Base-by-base conservation (phyloP, 1,140 invertebrate species). In the Gryllus bimaculatus region DNA sequence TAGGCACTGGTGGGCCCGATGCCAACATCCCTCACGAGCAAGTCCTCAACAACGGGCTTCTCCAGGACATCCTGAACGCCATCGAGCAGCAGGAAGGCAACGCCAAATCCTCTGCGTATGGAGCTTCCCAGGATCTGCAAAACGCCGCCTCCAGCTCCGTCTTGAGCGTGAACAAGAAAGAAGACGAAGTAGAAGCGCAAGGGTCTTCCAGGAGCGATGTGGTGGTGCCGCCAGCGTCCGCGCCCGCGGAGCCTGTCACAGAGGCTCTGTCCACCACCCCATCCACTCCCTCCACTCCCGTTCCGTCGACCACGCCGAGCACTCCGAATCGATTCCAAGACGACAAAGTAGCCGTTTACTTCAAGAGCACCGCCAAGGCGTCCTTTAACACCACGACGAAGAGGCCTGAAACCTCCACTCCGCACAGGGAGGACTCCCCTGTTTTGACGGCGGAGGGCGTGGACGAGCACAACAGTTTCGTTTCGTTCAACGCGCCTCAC, bases 11-110 rank as follows among this genome's bases (percentile, higher is more conserved):
- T n/a, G 85, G 86, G 80, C 84, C 1, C 84, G 84, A 2, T 8
- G 83, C 85, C 0, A 86, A 79, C 13, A 79, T 90, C 48, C 87
- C 89, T 13, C 93, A 94, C 81, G 91, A 93, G 26, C 91, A 94
- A 82, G 88, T 95, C 3, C 83, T 95, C 12, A 93, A 92, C 0
- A 90, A 94, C 83, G 93, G 92, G 8, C 86, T 95, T 0, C 84
- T 95, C 8, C 93, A 94, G 83, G 92, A 93, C 75, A 94, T 95
- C 78, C 84, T 95, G 7, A 88, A 90, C 66, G 92, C 91, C 6
- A 92, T 93, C 66, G 92, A 93, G 83, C 73, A 79, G 8, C 78
- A 77, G 20, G 47, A 47, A 7, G 26, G 26, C 26, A 3, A 0
- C 54, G 54, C 54, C 54, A 66, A 66, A 66, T 18, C 10, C 2